phyloP scores from a whole-genome alignment of 2,113 vertebrate genomes.

The Sialia sialis region DNA sequence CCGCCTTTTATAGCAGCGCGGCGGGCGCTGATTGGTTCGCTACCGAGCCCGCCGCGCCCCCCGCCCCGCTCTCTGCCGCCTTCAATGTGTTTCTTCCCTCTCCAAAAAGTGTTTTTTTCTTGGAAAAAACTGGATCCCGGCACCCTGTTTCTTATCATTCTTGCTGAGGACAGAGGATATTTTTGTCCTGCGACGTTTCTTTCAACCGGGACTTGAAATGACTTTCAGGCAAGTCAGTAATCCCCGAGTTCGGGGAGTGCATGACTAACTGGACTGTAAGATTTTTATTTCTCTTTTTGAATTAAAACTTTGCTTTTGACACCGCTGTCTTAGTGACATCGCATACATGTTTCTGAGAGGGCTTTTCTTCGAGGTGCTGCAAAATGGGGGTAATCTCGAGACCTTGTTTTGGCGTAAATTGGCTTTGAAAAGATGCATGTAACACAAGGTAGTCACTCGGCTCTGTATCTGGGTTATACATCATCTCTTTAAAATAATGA shows the following conservation, averaged over 20 bases:
- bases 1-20: conserved; percentile 59
- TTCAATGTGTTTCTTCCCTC: conserved; percentile 64
- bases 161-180: not conserved
- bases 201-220: not conserved
- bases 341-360: not conserved
- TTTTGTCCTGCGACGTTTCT: rapidly evolving
- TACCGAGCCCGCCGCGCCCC: not conserved
- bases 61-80: not conserved
- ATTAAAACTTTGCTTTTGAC: not conserved
- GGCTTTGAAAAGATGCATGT: not conserved
- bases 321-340: not conserved
- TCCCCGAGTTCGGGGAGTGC: not conserved
- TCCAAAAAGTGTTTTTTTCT: conserved; percentile 31
- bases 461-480: not conserved
- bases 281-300: conserved; percentile 39
- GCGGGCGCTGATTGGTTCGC: conserved; percentile 62
- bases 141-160: not conserved
- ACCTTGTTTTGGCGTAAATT: rapidly evolving
- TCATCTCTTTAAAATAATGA: not conserved
- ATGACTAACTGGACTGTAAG: rapidly evolving
- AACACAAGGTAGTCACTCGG: not conserved
- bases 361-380: not conserved
- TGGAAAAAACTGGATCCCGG: not conserved
- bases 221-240: not conserved
- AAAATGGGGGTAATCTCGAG: not conserved